These are phyloP conservation scores for Temnothorax curvispinosus DNA, from an alignment of 1,140 invertebrate species.

Conservation along the genomic window DNA sequence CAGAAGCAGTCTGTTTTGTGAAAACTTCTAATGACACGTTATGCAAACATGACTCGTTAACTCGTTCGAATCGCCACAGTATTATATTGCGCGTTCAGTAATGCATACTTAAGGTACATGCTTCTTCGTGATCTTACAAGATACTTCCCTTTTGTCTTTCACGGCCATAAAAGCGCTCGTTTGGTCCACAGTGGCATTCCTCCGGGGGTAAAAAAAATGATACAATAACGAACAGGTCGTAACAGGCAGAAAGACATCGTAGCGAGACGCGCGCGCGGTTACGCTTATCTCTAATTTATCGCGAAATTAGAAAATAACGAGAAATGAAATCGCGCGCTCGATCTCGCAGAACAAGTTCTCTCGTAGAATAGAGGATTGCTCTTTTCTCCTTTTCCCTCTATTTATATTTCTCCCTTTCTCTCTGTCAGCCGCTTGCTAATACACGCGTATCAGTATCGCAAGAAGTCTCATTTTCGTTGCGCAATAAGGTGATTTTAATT, in stretches of 20 bases:
- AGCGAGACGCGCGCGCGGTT: background rate
- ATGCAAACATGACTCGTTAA: conserved; percentile 33
- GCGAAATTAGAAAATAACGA: conserved; percentile 61
- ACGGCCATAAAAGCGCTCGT: conserved; percentile 40
- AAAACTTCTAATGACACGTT: conserved; percentile 13
- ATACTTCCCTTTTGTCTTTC: conserved; percentile 48
- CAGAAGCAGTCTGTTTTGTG: background rate
- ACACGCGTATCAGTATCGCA: background rate
- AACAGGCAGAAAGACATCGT: conserved; percentile 42
- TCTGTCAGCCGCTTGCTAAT: background rate
- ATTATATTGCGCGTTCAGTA: background rate
- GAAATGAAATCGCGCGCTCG: conserved; percentile 63
- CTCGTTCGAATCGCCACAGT: conserved; percentile 22
- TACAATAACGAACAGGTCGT: conserved; percentile 43
- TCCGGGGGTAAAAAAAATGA: conserved; percentile 1
- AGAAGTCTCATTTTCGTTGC: background rate
- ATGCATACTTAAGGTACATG: background rate
- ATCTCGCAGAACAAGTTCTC: conserved; percentile 41
- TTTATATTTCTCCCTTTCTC: background rate
- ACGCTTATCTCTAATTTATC: conserved; percentile 72
- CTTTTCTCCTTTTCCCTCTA: conserved; percentile 9
- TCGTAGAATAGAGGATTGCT: conserved; percentile 33
- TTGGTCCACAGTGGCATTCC: conserved; percentile 3
- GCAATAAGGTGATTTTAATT: background rate
- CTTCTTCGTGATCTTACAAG: conserved; percentile 44